phyloP scores from a whole-genome alignment of 2,888 invertebrate species.

The Orchestes rusci region DNA sequence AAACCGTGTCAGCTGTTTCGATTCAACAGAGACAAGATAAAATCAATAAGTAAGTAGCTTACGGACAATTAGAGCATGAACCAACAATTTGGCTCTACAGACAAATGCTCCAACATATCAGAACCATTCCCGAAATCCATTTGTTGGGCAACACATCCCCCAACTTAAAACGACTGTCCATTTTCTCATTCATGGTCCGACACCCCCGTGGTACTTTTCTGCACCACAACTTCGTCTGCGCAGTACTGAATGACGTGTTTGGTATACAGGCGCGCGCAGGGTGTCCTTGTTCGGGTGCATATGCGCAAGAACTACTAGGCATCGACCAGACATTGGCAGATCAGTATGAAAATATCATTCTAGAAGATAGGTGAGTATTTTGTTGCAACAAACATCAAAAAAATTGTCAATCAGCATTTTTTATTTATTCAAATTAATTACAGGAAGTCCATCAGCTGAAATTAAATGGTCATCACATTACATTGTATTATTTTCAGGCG shows the following conservation, averaged over 20 bases:
- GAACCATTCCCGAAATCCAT: slow-evolving; percentile 71
- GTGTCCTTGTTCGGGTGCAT: slow-evolving; percentile 74
- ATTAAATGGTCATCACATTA: background rate
- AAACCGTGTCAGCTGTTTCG: slow-evolving; percentile 65
- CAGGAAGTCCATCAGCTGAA: too few relatives aligned
- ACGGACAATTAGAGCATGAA: too few relatives aligned
- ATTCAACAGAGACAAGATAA: slow-evolving; percentile 67
- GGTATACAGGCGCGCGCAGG: slow-evolving; percentile 82
- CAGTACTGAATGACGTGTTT: slow-evolving; percentile 83
- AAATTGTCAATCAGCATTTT: background rate
- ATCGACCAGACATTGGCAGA: slow-evolving; percentile 69
- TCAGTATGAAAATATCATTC: slow-evolving; percentile 64
- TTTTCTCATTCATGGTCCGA: slow-evolving; percentile 80
- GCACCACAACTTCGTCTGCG: slow-evolving; percentile 83
- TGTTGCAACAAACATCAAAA: background rate
- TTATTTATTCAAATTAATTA: too few relatives aligned
- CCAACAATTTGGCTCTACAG: slow-evolving; percentile 45
- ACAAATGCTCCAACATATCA: slow-evolving; percentile 71
- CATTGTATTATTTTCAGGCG: slow-evolving; percentile 39
- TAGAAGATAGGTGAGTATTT: slow-evolving; percentile 51
- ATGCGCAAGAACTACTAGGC: slow-evolving; percentile 78
- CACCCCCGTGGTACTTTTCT: slow-evolving; percentile 76
- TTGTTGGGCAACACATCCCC: slow-evolving; percentile 66
- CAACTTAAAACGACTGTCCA: slow-evolving; percentile 63
- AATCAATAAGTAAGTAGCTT: slow-evolving; percentile 65